A percentile compares a stretch with the other conserved stretches of the same genome.
These are phyloP conservation scores for Drosophila trapezifrons DNA, from an alignment of 1,140 invertebrate species.

Conservation along the genomic window DNA sequence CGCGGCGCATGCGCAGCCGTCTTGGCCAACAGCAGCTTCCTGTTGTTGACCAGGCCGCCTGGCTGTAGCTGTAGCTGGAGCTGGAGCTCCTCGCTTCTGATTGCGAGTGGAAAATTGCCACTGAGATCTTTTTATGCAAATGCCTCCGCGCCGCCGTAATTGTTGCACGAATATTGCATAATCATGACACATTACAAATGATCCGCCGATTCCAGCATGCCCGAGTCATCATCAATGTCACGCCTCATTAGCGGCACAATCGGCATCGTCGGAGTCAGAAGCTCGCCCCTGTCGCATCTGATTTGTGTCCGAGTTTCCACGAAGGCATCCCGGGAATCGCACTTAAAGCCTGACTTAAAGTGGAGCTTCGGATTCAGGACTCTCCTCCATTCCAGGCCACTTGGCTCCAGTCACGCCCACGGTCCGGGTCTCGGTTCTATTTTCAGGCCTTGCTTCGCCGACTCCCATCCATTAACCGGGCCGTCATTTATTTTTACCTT, in stretches of 20 bases:
- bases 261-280: conserved; percentile 42
- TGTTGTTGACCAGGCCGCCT: conserved; percentile 33
- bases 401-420: conserved; percentile 46
- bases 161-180: conserved; percentile 79
- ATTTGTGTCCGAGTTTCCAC: conserved; percentile 16
- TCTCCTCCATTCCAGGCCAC: conserved; percentile 56
- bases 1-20: conserved; percentile 66
- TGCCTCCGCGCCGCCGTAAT: conserved; percentile 61
- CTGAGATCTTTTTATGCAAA: conserved; percentile 72
- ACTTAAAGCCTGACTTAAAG: conserved; percentile 10
- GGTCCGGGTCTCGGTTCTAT: conserved; percentile 36
- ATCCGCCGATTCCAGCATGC: conserved; percentile 53
- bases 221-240: conserved; percentile 67
- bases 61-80: conserved; percentile 5
- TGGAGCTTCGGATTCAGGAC: neutral
- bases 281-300: conserved; percentile 39
- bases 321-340: conserved; percentile 1
- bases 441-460: conserved; percentile 51
- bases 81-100: conserved; percentile 50
- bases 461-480: conserved; percentile 48
- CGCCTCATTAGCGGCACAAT: conserved; percentile 52
- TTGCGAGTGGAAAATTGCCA: conserved; percentile 67
- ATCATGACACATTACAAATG: conserved; percentile 76
- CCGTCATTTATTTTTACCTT: conserved; percentile 54
- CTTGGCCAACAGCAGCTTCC: conserved; percentile 55